Percentiles rank a stretch among this genome's conserved stretches.
These are phyloP conservation scores for Apis dorsata DNA, from an alignment of 1,140 invertebrate genomes.

Conservation along the genomic window DNA sequence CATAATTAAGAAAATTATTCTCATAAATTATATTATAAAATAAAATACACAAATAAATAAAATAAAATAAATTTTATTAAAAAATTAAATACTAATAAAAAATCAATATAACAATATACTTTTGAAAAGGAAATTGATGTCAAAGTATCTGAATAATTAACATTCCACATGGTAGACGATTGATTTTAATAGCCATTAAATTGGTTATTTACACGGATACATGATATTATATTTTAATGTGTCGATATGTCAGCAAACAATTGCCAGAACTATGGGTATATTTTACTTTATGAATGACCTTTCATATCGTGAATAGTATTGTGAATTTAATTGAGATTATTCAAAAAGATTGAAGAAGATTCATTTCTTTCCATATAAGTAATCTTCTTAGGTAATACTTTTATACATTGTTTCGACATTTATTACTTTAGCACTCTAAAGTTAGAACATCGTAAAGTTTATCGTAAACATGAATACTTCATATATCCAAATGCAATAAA, in stretches of 20 bases:
- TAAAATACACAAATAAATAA: no score
- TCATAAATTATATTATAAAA: no score
- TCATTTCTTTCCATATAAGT: neutral
- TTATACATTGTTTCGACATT: neutral
- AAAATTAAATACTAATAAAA: neutral
- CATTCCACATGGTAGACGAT: neutral
- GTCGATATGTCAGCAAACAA: neutral
- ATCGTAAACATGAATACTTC: neutral
- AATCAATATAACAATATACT: neutral
- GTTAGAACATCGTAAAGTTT: no score
- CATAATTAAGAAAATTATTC: no score
- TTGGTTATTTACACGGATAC: neutral
- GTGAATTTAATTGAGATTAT: neutral
- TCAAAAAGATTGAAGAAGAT: neutral
- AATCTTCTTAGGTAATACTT: no score
- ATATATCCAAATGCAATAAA: neutral
- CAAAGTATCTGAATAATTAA: neutral
- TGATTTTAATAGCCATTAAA: neutral
- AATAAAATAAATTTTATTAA: neutral
- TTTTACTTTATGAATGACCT: neutral
- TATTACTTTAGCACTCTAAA: no score
- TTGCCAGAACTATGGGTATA: neutral
- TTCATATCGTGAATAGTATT: neutral
- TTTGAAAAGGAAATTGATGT: neutral
- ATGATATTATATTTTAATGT: neutral